These are phyloP conservation scores for Congeria kusceri DNA, from an alignment of 2,888 invertebrate genomes.

Conservation along the genomic window DNA sequence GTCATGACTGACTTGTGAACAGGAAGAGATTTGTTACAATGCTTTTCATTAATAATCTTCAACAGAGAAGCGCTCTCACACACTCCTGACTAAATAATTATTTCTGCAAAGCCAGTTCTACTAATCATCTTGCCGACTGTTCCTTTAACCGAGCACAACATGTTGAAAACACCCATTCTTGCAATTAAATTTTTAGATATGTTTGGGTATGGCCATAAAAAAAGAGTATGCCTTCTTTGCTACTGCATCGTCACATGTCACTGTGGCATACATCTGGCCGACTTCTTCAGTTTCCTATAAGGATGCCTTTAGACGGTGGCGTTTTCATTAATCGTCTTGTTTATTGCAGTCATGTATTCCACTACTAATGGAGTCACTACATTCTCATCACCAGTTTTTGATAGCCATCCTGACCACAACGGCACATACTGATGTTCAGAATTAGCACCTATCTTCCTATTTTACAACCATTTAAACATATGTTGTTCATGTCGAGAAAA, in stretches of 20 bases:
- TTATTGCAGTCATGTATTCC: conserved; percentile 52
- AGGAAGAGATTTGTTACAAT: conserved; percentile 44
- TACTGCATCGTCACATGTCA: conserved; percentile 63
- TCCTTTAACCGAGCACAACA: conserved; percentile 31
- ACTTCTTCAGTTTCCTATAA: conserved; percentile 28
- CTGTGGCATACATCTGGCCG: conserved; percentile 52
- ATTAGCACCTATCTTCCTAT: no score
- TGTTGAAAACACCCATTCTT: conserved; percentile 49
- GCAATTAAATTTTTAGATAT: conserved; percentile 23
- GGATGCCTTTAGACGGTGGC: conserved; percentile 59
- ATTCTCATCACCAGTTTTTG: no score
- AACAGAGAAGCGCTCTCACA: conserved; percentile 54
- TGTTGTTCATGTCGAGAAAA: neutral
- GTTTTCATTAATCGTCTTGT: conserved; percentile 51
- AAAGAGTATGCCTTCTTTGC: conserved; percentile 58
- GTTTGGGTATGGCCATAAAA: conserved; percentile 43
- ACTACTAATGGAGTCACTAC: conserved; percentile 46
- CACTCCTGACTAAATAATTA: conserved; percentile 41
- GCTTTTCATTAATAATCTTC: conserved; percentile 34
- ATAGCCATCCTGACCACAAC: conserved; percentile 53
- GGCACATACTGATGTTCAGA: no score
- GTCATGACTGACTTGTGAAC: conserved; percentile 43
- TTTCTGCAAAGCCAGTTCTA: conserved; percentile 48
- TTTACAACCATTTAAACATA: no score
- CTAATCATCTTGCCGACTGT: conserved; percentile 44